phyloP scores from a whole-genome alignment of 2,888 invertebrate genomes.

The Charanyca ferruginea region DNA sequence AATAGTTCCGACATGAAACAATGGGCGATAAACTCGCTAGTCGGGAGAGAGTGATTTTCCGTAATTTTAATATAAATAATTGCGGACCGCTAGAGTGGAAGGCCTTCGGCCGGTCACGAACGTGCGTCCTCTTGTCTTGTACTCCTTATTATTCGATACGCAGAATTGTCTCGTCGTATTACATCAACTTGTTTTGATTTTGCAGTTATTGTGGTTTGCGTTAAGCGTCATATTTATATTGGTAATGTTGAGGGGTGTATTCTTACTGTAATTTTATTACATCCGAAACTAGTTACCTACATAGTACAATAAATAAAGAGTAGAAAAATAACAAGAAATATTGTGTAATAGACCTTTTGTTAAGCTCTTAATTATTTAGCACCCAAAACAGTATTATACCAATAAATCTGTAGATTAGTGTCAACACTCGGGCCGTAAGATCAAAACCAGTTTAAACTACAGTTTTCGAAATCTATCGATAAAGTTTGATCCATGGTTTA shows the following conservation, averaged over 20 bases:
- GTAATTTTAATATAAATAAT: slow-evolving; percentile 84
- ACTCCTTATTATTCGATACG: slow-evolving; percentile 72
- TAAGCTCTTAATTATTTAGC: slow-evolving; percentile 3
- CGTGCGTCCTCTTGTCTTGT: slow-evolving; percentile 73
- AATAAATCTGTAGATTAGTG: slow-evolving; percentile 50
- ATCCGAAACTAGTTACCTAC: slow-evolving; percentile 17
- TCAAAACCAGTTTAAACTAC: too few species aligned
- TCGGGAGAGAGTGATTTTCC: slow-evolving; percentile 81
- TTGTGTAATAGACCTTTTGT: slow-evolving; percentile 25
- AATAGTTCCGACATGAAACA: slow-evolving; percentile 79
- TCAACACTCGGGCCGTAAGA: slow-evolving; percentile 39
- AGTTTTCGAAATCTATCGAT: too few species aligned
- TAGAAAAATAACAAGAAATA: not conserved
- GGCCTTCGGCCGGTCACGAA: slow-evolving; percentile 81
- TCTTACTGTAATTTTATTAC: slow-evolving; percentile 7
- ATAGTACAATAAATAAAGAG: not conserved
- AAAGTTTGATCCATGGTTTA: too few species aligned
- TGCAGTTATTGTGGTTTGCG: slow-evolving; percentile 38
- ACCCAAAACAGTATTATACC: slow-evolving; percentile 28
- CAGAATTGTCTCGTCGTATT: slow-evolving; percentile 65
- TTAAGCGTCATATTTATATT: slow-evolving; percentile 22
- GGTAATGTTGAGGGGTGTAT: slow-evolving; percentile 11
- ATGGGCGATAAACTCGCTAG: slow-evolving; percentile 74
- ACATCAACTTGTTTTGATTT: slow-evolving; percentile 59
- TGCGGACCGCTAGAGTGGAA: slow-evolving; percentile 78